Evolutionary conservation across 2,888 invertebrate species (phyloP).

Genomic region (Phragmatobia fuliginosa): DNA sequence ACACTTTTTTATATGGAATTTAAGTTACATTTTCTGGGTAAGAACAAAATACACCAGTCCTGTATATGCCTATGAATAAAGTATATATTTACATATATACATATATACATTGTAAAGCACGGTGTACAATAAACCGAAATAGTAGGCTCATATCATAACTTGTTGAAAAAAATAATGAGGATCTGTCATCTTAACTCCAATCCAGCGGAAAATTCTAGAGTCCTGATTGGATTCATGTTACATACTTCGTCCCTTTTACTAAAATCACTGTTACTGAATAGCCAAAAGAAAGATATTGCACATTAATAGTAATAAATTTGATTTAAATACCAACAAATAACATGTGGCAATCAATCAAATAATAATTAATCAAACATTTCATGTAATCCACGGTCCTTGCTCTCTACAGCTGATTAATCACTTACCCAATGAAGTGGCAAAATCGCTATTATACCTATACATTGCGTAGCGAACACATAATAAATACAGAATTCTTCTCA

Average conservation of each 20-base stretch:
- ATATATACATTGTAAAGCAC: background rate
- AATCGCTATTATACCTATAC: background rate
- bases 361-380: background rate
- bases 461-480: background rate
- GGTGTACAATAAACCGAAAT: background rate
- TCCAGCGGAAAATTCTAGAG: background rate
- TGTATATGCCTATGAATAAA: background rate
- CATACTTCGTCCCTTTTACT: background rate
- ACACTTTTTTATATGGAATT: background rate
- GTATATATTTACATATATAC: background rate
- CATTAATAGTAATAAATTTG: background rate
- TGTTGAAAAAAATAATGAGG: too few relatives aligned
- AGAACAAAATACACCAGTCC: background rate
- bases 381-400: background rate
- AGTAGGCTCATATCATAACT: background rate
- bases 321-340: background rate
- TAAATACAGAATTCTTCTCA: background rate
- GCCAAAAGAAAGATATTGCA: too few relatives aligned
- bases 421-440: background rate
- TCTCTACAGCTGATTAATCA: background rate
- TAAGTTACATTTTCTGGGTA: background rate
- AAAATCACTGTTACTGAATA: background rate
- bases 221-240: background rate
- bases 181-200: background rate
- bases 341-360: background rate